A percentile compares a stretch with the other conserved stretches of the same genome.
Conservation (phyloP, 2,797 vertebrate species). For the Prunella strophiata region DNA sequence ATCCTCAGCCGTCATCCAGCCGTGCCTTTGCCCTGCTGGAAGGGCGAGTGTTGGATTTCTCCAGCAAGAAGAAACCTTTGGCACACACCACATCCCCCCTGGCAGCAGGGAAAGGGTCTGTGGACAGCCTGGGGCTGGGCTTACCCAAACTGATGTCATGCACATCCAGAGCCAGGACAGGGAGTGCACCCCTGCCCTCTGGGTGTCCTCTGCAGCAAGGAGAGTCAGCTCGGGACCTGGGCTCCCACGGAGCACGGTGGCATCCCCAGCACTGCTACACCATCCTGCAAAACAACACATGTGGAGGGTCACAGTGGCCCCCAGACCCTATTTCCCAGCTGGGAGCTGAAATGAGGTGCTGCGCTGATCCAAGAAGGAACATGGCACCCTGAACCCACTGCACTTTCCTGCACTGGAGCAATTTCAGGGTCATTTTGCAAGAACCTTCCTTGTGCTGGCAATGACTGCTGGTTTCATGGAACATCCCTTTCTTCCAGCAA, state of each 20-base stretch:
- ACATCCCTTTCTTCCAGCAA: background rate
- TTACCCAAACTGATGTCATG: background rate
- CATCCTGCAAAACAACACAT: background rate
- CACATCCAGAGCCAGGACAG: background rate
- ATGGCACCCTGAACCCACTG: fast-evolving
- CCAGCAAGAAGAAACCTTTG: background rate
- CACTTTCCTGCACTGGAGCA: background rate
- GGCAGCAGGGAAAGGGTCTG: background rate
- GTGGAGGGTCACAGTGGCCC: fast-evolving
- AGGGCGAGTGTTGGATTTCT: background rate
- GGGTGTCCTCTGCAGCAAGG: fast-evolving
- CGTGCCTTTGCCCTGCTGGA: background rate
- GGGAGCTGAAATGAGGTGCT: background rate
- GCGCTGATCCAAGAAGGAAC: fast-evolving
- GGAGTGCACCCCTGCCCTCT: background rate
- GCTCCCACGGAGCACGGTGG: fast-evolving
- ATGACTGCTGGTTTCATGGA: background rate
- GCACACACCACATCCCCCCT: fast-evolving
- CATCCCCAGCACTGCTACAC: background rate
- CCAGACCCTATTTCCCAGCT: background rate
- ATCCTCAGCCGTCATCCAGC: constrained; percentile 51
- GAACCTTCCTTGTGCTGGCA: fast-evolving
- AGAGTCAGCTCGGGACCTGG: background rate
- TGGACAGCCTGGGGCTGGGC: background rate
- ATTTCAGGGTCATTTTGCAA: background rate